A percentile compares a stretch with the other conserved stretches of the same genome.
These are phyloP conservation scores for Pyrocoelia pectoralis DNA, from an alignment of 2,888 invertebrate species.

Conservation along the genomic window DNA sequence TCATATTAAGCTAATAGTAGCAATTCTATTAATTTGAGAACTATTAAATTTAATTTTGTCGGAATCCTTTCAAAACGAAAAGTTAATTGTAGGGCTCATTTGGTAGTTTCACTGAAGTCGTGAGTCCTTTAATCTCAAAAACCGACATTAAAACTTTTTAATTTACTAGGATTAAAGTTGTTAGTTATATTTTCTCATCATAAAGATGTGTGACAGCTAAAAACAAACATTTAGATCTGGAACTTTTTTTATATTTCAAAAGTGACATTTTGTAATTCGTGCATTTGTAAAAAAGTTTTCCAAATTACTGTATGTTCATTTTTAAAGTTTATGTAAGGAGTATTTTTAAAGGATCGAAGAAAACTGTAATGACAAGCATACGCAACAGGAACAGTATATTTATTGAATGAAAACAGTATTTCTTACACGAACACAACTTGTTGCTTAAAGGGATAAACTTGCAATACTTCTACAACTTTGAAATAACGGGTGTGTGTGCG, in stretches of 20 bases:
- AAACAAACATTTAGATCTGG: conserved; percentile 1
- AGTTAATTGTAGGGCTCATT: conserved; percentile 4
- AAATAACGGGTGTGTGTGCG: no score
- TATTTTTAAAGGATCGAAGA: neutral
- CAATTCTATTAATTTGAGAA: conserved; percentile 1
- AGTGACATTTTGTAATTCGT: conserved; percentile 1
- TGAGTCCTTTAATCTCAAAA: conserved; percentile 1
- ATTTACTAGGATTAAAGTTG: conserved; percentile 11
- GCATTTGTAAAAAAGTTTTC: neutral
- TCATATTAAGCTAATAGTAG: neutral
- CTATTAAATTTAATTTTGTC: neutral
- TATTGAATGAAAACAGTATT: no score
- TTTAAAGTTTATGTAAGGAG: neutral
- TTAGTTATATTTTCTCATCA: conserved; percentile 14
- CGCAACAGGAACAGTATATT: no score
- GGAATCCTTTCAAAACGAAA: neutral
- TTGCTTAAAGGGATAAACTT: no score
- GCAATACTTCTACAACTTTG: no score
- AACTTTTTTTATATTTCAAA: neutral
- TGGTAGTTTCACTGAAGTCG: neutral
- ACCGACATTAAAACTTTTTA: conserved; percentile 21
- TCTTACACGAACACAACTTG: no score
- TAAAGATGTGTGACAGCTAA: conserved; percentile 6
- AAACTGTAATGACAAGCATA: neutral
- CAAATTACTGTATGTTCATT: no score